phyloP scores from a whole-genome alignment of 2,113 vertebrate genomes.

The Clarias batrachus region DNA sequence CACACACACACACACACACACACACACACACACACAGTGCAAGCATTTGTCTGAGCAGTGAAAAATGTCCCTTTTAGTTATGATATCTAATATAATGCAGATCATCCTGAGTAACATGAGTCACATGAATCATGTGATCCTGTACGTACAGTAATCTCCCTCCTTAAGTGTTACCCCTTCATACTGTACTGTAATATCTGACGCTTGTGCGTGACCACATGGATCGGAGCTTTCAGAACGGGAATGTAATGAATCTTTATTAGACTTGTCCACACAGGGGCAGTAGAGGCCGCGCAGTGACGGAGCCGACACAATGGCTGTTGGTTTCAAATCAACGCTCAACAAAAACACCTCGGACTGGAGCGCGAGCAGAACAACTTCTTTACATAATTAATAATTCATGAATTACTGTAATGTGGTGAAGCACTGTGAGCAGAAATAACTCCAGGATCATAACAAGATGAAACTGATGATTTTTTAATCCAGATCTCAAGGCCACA shows the following conservation, averaged over 20 bases:
- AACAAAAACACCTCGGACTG: not conserved
- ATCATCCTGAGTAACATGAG: not conserved
- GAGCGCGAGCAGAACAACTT: not conserved
- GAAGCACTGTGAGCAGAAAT: not conserved
- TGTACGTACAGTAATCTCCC: not conserved
- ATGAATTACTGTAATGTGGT: not conserved
- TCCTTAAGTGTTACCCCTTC: too few species aligned
- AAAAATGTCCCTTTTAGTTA: not conserved
- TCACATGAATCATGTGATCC: not conserved
- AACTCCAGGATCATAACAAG: not conserved
- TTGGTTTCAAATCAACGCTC: not conserved
- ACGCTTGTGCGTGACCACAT: not conserved
- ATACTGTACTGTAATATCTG: not conserved
- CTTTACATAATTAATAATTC: not conserved
- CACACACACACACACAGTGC: too few species aligned
- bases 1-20: too few species aligned
- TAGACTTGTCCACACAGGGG: constrained; percentile 22
- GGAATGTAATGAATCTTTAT: not conserved
- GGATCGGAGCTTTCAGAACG: not conserved
- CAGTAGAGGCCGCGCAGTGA: constrained; percentile 23
- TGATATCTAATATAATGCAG: not conserved
- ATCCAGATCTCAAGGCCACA: not conserved
- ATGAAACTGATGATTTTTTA: not conserved
- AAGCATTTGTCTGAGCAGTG: not conserved
- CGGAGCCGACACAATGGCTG: constrained; percentile 1